Evolutionary conservation across 2,888 invertebrate genomes (phyloP), one percentile per base, ranked within the genome.

Genomic region (Quadroppia sp.): DNA sequence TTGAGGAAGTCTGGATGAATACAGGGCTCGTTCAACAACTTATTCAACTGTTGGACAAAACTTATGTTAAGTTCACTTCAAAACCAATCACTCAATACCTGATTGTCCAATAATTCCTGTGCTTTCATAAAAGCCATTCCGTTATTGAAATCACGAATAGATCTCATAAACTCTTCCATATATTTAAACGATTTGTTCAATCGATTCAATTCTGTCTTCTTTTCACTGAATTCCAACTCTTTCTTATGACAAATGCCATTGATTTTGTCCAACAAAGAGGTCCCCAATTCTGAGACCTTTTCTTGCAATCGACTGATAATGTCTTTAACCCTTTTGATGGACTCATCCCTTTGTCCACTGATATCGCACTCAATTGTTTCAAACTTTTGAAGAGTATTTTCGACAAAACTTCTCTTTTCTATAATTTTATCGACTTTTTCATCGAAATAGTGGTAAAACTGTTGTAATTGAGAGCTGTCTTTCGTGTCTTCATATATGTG

Each of bases 1-100:
- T 32, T 36, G 1, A 64, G 4, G 64, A 64, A 64, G 36, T 64
- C 64, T 36, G 64, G 64, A 64, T 64, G 64, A 64, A n/a, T 64
- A 20, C 64, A 64, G n/a, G 64, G 64, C 64, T 64, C 36, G 20
- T 64, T 64, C 64, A 64, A 64, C 30, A 64, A 36, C 36, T 7
- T 64, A 3, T 64, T 7, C 20, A 64, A 64, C 64, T 64, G 36
- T 28, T 59, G 15, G 3, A 17, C 2, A 30, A 4, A 25, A 7
- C 36, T 36, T 36, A 36, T 36, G 4, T 36, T 36, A 7, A 7
- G 6, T 7, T 7, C 4, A 36, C 4, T 36, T 11, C 36, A 36
- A 36, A 36, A 7, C 45, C 6, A 45, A 45, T 2, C 45, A 9
- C 15, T 20, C 6, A 64, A 64, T 64, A 64, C 64, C 64, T 64